Evolutionary conservation across 2,797 vertebrate genomes (phyloP), one percentile per base, ranked within the genome.

Genomic region (Paramormyrops hopkinsi): DNA sequence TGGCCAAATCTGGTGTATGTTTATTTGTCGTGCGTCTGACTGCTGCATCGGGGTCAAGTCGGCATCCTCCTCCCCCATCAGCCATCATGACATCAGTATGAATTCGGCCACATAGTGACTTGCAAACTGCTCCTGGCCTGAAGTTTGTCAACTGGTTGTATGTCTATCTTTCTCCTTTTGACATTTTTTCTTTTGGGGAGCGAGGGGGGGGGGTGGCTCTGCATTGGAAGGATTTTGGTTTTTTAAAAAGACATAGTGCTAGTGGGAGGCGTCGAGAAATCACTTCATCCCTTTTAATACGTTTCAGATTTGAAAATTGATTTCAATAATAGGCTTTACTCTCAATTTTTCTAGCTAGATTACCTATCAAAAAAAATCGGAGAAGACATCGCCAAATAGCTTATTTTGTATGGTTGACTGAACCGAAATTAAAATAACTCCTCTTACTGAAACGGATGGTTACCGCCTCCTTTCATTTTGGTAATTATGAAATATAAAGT

Each of bases 401-500:
- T 56, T 86, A 54, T 86, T 54, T 22, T 54, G 17, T 86, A 33
- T 54, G 50, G 29, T 25, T 33, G 51, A 56, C 48, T 86, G 85
- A 86, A 56, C 33, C 12, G 25, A 53, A 85, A 51, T 50, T 50
- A 53, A 53, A 85, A 85, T 85, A 84, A 84, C 19, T 84, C 82
- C 82, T 19, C 19, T 84, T 84, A 51, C n/a, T 84, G n/a, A 48
- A 85, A 53, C 2, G 50, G 83, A 53, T 85, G 46, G 83, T 85
- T 50, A 29, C 11, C 46, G 7, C 46, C 73, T 44, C 7, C 17
- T 79, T 79, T 44, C 73, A 44, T 85, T 79, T 85, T 17, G 25
- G n/a, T 53, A 53, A 85, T 85, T 85, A 85, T 85, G 50, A n/a
- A 85, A 85, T 50, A 85, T 48, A 85, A 85, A 50, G 83, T 22